phyloP scores from a whole-genome alignment of 2,888 invertebrate species.

The Lepeophtheirus nordmannii region DNA sequence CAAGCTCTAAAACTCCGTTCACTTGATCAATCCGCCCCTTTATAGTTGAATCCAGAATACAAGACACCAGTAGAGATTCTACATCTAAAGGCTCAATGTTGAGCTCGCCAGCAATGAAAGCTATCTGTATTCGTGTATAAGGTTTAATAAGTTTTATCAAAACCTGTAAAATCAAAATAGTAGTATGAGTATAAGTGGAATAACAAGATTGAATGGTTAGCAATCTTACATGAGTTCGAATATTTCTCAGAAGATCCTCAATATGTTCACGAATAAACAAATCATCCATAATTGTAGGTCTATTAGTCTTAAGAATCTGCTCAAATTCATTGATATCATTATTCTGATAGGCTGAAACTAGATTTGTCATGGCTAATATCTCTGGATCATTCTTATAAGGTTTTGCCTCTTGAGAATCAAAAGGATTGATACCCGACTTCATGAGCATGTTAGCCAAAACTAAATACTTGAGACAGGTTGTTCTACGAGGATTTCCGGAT shows the following conservation, averaged over 20 bases:
- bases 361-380: slow-evolving; percentile 95
- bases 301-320: slow-evolving; percentile 78
- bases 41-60: slow-evolving; percentile 86
- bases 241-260: slow-evolving; percentile 86
- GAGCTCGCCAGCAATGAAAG: slow-evolving; percentile 85
- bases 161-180: slow-evolving; percentile 39
- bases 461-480: slow-evolving; percentile 91
- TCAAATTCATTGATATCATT: slow-evolving; percentile 98
- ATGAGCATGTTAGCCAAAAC: slow-evolving; percentile 98
- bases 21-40: slow-evolving; percentile 54
- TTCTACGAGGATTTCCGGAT: slow-evolving; percentile 86
- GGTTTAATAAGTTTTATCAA: slow-evolving; percentile 91
- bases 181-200: no score
- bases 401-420: slow-evolving; percentile 98
- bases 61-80: slow-evolving; percentile 86
- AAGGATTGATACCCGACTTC: slow-evolving; percentile 98
- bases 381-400: slow-evolving; percentile 99
- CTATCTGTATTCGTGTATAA: slow-evolving; percentile 92
- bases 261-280: slow-evolving; percentile 97
- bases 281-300: slow-evolving; percentile 95
- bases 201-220: no score
- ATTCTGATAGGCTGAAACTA: slow-evolving; percentile 87
- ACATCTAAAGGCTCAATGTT: slow-evolving; percentile 89
- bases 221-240: slow-evolving; percentile 56
- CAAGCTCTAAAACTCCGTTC: slow-evolving; percentile 76